phyloP scores from a whole-genome alignment of 2,888 invertebrate genomes.

The Machimus rusticus region DNA sequence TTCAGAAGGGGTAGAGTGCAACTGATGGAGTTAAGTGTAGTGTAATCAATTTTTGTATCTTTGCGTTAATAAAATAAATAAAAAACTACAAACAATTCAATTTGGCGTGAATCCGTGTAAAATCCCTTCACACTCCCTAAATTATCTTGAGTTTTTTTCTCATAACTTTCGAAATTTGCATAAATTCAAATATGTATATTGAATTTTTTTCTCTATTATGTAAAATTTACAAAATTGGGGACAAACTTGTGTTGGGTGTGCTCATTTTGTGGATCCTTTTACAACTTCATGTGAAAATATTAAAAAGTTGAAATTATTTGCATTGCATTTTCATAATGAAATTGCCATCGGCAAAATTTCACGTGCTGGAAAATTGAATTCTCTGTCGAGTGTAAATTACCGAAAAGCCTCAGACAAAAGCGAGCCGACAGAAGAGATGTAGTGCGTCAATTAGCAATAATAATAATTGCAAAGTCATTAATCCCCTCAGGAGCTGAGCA shows the following conservation, averaged over 20 bases:
- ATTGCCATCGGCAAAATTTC: not conserved
- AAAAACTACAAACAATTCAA: not conserved
- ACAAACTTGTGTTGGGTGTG: not conserved
- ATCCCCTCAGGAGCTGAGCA: not conserved
- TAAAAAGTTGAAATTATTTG: not conserved
- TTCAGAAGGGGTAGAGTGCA: too few species aligned
- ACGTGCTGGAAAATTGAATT: not conserved
- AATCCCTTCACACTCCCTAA: not conserved
- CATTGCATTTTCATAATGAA: not conserved
- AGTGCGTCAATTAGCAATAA: not conserved
- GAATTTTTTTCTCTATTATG: not conserved
- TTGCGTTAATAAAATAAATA: not conserved
- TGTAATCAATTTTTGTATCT: not conserved
- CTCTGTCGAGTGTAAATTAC: not conserved
- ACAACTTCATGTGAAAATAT: not conserved
- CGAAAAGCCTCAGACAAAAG: not conserved
- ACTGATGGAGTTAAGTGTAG: not conserved
- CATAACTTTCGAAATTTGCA: not conserved
- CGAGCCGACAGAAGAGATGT: not conserved
- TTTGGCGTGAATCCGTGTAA: not conserved
- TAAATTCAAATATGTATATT: not conserved
- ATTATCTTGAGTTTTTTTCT: not conserved
- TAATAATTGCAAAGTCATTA: not conserved
- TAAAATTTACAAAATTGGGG: not conserved
- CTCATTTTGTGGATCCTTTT: not conserved